Percentiles rank a stretch among this genome's conserved stretches.
phyloP scores from a whole-genome alignment of 2,113 vertebrate genomes.

The Otus sunia region DNA sequence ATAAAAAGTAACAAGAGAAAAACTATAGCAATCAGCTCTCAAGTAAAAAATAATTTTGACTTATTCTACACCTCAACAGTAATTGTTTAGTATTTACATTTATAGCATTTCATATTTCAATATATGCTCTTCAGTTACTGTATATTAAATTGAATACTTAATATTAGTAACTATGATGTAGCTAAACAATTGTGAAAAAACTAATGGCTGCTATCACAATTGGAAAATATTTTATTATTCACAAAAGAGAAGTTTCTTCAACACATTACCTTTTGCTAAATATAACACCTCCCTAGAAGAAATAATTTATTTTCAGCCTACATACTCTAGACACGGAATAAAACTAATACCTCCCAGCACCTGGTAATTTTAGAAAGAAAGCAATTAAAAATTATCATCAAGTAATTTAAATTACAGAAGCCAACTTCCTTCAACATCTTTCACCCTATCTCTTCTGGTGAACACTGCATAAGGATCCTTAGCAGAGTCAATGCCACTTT shows the following conservation, averaged over 20 bases:
- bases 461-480: neutral
- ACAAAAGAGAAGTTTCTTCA: neutral
- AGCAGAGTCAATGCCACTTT: neutral
- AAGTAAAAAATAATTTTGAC: neutral
- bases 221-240: neutral
- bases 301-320: neutral
- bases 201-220: neutral
- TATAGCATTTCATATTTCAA: neutral
- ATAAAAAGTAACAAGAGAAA: neutral
- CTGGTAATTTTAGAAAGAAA: neutral
- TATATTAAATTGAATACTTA: neutral
- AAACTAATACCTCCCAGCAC: neutral
- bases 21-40: neutral
- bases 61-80: neutral
- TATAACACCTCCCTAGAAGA: neutral
- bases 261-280: neutral
- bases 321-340: neutral
- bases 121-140: neutral
- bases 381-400: slow-evolving; percentile 6
- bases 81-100: neutral
- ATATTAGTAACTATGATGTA: neutral
- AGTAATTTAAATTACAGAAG: slow-evolving; percentile 3
- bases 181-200: neutral
- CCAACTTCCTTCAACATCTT: neutral
- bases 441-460: neutral